Evolutionary conservation across 2,888 invertebrate species (phyloP), one percentile per base, ranked within the genome.

Genomic region (Elegia similella): DNA sequence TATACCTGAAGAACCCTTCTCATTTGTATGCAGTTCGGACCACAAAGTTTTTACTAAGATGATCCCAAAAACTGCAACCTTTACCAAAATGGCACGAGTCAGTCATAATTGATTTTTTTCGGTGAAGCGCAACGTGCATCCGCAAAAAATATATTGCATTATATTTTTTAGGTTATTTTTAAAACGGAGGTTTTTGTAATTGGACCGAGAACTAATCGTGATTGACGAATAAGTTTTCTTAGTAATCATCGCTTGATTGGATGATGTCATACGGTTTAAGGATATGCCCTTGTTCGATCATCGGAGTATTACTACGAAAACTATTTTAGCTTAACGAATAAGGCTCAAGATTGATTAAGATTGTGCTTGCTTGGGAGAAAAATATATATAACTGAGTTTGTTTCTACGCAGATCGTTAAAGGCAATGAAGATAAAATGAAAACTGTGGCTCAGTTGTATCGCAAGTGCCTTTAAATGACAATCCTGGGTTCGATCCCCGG

Each of bases 101-200:
- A 63, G 59, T 70, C 66, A 69, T 78, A 85, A 87, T 84, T 84
- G 84, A 82, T 84, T 84, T 86, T 84, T 82, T 75, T 70, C 68
- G 16, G 67, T 69, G 78, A 70, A 74, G 12, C 73, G 34, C 77
- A 70, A 61, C 67, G 63, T 73, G 76, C 76, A 73, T 62, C 67
- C 58, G 42, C 80, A 85, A 88, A 88, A 86, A 88, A 80, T 69
- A 72, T 76, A 82, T 81, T 82, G 81, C 79, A 74, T 77, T 77
- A 70, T 59, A 65, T 64, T 63, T 66, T 63, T 63, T 58, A 60
- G 60, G 59, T 59, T 55, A 15, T 62, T 58, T 68, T 65, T 59
- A 57, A 69, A 63, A 72, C 62, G 59, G 29, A 63, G 62, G 67
- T 76, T 83, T 83, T 82, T 80, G 72, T 76, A 85, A 84, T 84